Evolutionary conservation across 2,888 invertebrate genomes (phyloP).

Genomic region (Harpalus rubripes): DNA sequence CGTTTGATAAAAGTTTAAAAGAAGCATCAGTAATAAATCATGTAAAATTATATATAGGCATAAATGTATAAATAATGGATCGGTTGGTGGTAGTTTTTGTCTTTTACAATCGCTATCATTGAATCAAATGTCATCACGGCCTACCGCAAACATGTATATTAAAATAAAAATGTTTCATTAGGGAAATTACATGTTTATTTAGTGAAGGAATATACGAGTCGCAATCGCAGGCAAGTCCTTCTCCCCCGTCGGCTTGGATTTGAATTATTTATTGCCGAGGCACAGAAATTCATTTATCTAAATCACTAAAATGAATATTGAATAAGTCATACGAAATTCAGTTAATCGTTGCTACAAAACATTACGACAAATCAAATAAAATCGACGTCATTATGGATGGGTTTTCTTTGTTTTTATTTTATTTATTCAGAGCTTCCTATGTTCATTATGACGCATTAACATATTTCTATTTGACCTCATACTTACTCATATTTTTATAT

Average conservation of each 20-base stretch:
- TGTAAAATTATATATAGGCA: background rate
- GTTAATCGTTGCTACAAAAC: conserved; percentile 52
- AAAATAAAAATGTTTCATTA: conserved; percentile 67
- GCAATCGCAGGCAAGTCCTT: conserved; percentile 27
- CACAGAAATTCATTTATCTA: conserved; percentile 60
- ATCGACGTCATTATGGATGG: conserved; percentile 23
- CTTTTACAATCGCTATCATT: conserved; percentile 32
- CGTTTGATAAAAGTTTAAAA: conserved; percentile 9
- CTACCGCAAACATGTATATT: conserved; percentile 46
- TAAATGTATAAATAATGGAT: conserved; percentile 42
- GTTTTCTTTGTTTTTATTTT: conserved; percentile 39
- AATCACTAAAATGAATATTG: conserved; percentile 64
- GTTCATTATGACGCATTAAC: background rate
- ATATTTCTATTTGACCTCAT: background rate
- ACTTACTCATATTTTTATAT: no score
- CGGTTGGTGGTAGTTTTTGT: conserved; percentile 17
- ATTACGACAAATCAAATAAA: conserved; percentile 52
- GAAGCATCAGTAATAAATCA: conserved; percentile 39
- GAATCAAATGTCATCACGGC: conserved; percentile 40
- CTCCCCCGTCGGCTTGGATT: background rate
- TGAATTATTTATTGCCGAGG: conserved; percentile 56
- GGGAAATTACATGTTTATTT: conserved; percentile 68
- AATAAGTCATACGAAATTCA: conserved; percentile 50
- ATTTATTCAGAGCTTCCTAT: background rate
- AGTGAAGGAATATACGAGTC: conserved; percentile 23